A percentile compares a stretch with the other conserved stretches of the same genome.
Conservation (phyloP, 2,797 vertebrate genomes). For the Manis crassicaudata region DNA sequence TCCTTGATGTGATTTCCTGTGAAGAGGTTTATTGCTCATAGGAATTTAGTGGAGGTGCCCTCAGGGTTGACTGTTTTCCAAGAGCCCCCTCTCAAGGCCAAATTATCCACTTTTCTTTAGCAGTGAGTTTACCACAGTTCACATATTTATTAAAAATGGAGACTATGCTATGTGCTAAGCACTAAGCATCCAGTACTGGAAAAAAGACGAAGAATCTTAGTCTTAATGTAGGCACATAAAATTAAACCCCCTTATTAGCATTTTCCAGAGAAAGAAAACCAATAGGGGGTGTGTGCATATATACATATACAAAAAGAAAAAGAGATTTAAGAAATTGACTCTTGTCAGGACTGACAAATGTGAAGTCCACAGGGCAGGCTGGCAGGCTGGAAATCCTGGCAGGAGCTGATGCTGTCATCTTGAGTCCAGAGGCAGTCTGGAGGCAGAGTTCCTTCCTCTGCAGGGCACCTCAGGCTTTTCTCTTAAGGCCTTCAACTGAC, state of each 20-base stretch:
- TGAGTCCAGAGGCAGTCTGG: not conserved
- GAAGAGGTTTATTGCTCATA: conserved; percentile 34
- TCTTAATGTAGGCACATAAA: not conserved
- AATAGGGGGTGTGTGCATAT: not conserved
- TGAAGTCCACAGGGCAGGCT: not conserved
- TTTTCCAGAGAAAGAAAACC: not conserved
- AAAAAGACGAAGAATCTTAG: not conserved
- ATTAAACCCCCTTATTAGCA: not conserved
- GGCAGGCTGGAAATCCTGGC: not conserved
- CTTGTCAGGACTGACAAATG: not conserved
- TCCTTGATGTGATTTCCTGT: conserved; percentile 49
- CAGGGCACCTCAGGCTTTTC: not conserved
- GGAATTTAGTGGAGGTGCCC: conserved; percentile 28
- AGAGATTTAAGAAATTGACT: not conserved
- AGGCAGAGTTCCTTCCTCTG: not conserved
- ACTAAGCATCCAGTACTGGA: not conserved
- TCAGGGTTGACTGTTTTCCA: conserved; percentile 25
- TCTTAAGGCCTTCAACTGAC: not conserved
- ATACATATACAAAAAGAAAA: not conserved
- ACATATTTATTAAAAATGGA: not conserved
- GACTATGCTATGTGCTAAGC: not conserved
- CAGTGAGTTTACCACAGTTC: not conserved
- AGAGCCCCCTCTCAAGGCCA: not conserved
- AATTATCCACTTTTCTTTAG: conserved; percentile 22
- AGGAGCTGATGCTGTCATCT: not conserved